phyloP scores from a whole-genome alignment of 2,888 invertebrate species.

The Napeogenes inachia region DNA sequence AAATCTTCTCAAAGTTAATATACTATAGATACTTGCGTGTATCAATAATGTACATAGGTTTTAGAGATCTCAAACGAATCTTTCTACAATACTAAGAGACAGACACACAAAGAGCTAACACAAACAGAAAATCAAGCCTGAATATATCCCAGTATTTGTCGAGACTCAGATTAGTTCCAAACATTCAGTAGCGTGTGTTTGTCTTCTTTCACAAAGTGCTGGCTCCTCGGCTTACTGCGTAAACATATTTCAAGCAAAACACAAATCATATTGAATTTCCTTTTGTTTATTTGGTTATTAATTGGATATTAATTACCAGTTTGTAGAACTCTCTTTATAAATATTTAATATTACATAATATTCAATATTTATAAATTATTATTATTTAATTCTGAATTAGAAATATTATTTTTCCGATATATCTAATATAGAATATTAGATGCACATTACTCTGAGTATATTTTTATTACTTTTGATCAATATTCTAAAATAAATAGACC shows the following conservation, averaged over 20 bases:
- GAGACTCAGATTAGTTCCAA: constrained; percentile 22
- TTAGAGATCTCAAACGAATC: background rate
- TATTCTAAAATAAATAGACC: no score
- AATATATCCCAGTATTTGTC: constrained; percentile 6
- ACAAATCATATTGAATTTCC: constrained; percentile 26
- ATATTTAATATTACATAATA: no score
- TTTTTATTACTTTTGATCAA: no score
- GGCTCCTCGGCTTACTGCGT: constrained; percentile 26
- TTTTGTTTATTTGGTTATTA: constrained; percentile 6
- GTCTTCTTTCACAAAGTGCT: constrained; percentile 27
- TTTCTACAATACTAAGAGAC: background rate
- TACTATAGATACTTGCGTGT: no score
- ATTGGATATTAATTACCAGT: constrained; percentile 6
- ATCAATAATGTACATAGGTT: background rate
- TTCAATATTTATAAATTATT: no score
- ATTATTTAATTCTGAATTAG: no score
- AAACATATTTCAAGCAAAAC: constrained; percentile 25
- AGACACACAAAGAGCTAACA: background rate
- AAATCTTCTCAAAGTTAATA: no score
- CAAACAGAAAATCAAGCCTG: background rate
- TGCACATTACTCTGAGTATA: no score
- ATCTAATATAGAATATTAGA: no score
- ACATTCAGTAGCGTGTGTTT: constrained; percentile 29
- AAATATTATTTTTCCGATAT: no score
- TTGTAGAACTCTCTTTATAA: no score